Percentiles rank a stretch among this genome's conserved stretches.
Conservation (phyloP, 2,797 vertebrate genomes). For the Oophaga sylvatica region DNA sequence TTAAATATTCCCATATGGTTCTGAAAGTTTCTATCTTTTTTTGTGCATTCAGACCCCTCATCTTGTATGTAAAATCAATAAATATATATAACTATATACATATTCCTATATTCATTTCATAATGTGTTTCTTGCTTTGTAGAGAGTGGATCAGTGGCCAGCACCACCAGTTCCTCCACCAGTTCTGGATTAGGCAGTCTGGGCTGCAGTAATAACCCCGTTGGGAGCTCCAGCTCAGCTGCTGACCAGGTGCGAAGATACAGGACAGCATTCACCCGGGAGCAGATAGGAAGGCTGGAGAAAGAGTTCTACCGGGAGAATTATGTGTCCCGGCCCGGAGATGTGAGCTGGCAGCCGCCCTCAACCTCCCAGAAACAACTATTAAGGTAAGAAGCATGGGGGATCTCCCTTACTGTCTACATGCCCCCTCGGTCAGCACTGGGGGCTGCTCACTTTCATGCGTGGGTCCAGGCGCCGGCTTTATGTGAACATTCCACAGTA, state of each 20-base stretch:
- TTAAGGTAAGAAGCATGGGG: slow-evolving; percentile 82
- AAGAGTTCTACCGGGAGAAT: slow-evolving; percentile 88
- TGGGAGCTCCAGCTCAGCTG: slow-evolving; percentile 83
- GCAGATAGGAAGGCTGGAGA: slow-evolving; percentile 84
- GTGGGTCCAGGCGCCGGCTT: slow-evolving; percentile 13
- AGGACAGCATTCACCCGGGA: slow-evolving; percentile 85
- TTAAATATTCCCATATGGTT: neutral
- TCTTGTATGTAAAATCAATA: neutral
- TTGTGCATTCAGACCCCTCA: neutral
- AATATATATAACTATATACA: neutral
- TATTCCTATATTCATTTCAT: neutral
- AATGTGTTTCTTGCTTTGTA: slow-evolving; percentile 57
- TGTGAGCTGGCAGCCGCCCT: slow-evolving; percentile 95
- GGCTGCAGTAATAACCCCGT: slow-evolving; percentile 77
- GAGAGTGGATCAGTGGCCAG: slow-evolving; percentile 87
- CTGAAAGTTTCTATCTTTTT: neutral
- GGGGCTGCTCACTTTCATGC: neutral
- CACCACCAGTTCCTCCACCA: slow-evolving; percentile 80
- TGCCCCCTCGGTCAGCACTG: slow-evolving; percentile 7
- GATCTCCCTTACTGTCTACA: neutral
- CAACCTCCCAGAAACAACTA: slow-evolving; percentile 96
- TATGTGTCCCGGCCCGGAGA: slow-evolving; percentile 93
- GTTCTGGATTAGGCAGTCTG: slow-evolving; percentile 72
- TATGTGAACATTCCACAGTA: slow-evolving; percentile 8
- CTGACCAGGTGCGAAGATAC: slow-evolving; percentile 88